Percentiles rank a stretch among this genome's conserved stretches.
Conservation (phyloP, 2,113 vertebrate genomes). For the Chrysochloris asiatica region DNA sequence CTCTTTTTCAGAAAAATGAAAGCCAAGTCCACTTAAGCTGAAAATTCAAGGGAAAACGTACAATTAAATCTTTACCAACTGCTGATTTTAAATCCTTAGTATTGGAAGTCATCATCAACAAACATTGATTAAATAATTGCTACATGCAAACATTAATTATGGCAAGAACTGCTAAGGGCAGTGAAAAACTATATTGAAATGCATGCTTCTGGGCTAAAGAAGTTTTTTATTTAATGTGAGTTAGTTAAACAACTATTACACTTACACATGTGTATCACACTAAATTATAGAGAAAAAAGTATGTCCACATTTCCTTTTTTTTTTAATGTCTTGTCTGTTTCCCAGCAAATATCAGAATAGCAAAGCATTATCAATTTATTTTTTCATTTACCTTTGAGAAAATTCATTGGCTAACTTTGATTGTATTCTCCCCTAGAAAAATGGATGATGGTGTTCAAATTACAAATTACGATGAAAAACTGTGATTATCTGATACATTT, state of each 20-base stretch:
- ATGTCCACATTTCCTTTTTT: too few relatives aligned
- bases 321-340: not conserved
- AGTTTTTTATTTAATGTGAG: not conserved
- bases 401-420: not conserved
- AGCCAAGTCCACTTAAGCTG: not conserved
- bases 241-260: not conserved
- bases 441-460: not conserved
- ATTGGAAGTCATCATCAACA: not conserved
- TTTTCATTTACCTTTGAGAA: not conserved
- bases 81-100: slow-evolving; percentile 12
- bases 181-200: not conserved
- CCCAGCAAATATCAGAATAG: not conserved
- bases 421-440: not conserved
- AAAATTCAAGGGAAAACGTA: slow-evolving; percentile 28
- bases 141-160: not conserved
- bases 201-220: not conserved
- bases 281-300: too few relatives aligned
- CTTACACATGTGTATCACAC: not conserved
- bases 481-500: not conserved
- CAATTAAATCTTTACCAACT: slow-evolving; percentile 39
- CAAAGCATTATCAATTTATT: not conserved
- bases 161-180: not conserved
- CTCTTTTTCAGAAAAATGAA: slow-evolving; percentile 32
- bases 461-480: not conserved
- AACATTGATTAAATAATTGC: slow-evolving; percentile 19